Percentiles rank a stretch among this genome's conserved stretches.
These are phyloP conservation scores for Anguilla obscura DNA, from an alignment of 2,797 vertebrate genomes.

Conservation along the genomic window DNA sequence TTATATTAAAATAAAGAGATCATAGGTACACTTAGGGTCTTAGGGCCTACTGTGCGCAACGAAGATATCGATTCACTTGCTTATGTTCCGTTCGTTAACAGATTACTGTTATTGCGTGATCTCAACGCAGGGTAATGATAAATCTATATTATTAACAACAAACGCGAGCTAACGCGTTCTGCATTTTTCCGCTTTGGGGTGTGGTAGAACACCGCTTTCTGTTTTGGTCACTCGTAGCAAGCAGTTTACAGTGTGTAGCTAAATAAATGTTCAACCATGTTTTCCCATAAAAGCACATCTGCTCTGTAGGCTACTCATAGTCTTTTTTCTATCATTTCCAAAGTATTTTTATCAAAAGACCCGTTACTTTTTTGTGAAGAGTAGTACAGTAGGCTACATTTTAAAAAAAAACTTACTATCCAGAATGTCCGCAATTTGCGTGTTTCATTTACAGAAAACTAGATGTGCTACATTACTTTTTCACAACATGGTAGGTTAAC, in stretches of 20 bases:
- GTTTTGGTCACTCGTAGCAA: neutral
- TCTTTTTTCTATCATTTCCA: neutral
- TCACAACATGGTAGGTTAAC: neutral
- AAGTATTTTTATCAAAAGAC: no score
- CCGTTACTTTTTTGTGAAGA: no score
- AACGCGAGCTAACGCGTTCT: neutral
- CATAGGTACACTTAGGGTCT: neutral
- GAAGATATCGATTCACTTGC: neutral
- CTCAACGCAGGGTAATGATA: neutral
- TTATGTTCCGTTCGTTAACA: neutral
- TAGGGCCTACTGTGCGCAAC: neutral
- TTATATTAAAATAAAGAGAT: neutral
- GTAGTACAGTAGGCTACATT: no score
- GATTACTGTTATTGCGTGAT: neutral
- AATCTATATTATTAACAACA: neutral
- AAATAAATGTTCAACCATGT: neutral
- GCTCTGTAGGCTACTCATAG: neutral
- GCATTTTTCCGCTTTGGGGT: neutral
- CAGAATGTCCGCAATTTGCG: no score
- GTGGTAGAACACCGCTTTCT: neutral
- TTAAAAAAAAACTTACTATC: no score
- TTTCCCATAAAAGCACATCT: neutral
- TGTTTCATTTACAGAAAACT: neutral
- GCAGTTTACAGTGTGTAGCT: neutral
- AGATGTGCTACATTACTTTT: neutral